Conservation (phyloP, 2,797 vertebrate species). For the Sylvilagus floridanus region DNA sequence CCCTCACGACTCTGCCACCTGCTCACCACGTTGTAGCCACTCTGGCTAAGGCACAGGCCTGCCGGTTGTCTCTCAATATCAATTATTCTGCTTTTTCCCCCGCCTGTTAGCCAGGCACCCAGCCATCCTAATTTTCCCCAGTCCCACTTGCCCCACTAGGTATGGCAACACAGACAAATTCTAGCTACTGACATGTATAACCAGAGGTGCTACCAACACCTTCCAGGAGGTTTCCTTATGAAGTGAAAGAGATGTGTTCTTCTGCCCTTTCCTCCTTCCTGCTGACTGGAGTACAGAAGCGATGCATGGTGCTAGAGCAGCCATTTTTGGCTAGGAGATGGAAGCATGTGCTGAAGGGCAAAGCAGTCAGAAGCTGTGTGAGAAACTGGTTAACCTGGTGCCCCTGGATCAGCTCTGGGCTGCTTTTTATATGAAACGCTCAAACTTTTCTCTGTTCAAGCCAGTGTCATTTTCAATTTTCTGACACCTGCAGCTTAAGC, state of each 20-base stretch:
- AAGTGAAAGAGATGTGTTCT: not conserved
- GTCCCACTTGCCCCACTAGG: not conserved
- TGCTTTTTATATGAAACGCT: conserved; percentile 17
- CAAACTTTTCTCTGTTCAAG: not conserved
- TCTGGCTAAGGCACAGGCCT: not conserved
- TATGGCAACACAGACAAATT: not conserved
- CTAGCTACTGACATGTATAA: not conserved
- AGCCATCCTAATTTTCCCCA: not conserved
- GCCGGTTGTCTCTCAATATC: not conserved
- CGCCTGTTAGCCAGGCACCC: not conserved
- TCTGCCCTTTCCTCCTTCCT: not conserved
- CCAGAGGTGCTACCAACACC: not conserved
- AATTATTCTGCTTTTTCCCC: not conserved
- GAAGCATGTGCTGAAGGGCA: not conserved
- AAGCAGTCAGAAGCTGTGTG: not conserved
- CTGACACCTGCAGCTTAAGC: not conserved
- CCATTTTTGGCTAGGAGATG: not conserved
- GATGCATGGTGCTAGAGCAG: not conserved
- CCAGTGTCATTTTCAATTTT: not conserved
- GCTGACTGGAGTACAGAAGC: not conserved
- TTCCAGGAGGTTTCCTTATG: not conserved
- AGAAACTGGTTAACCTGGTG: not conserved
- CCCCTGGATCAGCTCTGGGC: not conserved
- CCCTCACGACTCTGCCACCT: not conserved
- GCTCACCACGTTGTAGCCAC: not conserved